Percentiles rank a stretch among this genome's conserved stretches.
Conservation (phyloP, 1,140 invertebrate genomes). For the Anagrus nilaparvatae region DNA sequence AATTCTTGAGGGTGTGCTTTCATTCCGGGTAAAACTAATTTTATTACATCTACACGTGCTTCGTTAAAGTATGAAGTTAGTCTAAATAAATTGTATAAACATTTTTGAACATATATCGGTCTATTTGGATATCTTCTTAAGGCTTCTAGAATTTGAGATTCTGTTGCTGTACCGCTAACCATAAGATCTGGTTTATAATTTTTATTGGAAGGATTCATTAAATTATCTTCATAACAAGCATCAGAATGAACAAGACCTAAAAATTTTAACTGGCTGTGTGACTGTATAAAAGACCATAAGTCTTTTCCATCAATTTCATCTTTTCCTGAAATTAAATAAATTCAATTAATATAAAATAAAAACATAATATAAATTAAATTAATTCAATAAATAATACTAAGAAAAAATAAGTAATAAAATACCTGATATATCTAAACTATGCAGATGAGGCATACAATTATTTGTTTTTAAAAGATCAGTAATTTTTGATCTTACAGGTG, state of each 20-base stretch:
- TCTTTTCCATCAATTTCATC: conserved; percentile 46
- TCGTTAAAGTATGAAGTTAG: conserved; percentile 50
- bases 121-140: conserved; percentile 53
- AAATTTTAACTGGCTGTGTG: conserved; percentile 46
- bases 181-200: conserved; percentile 39
- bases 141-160: conserved; percentile 53
- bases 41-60: conserved; percentile 56
- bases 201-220: conserved; percentile 40
- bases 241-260: conserved; percentile 53
- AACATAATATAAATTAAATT: background rate
- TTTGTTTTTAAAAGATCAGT: conserved; percentile 41
- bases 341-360: background rate
- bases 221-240: conserved; percentile 49
- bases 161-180: conserved; percentile 52
- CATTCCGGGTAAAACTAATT: conserved; percentile 64
- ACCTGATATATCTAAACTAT: conserved; percentile 63
- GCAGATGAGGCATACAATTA: conserved; percentile 49
- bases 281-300: conserved; percentile 43
- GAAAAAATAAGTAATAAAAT: conserved; percentile 6
- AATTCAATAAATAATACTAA: background rate
- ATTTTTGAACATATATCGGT: conserved; percentile 58
- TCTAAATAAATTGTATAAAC: conserved; percentile 61
- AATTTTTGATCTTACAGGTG: conserved; percentile 37
- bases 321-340: conserved; percentile 43
- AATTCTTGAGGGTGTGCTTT: conserved; percentile 53